Evolutionary conservation across 1,140 invertebrate species (phyloP), one percentile per base, ranked within the genome.

Genomic region (Bacillus rossius): DNA sequence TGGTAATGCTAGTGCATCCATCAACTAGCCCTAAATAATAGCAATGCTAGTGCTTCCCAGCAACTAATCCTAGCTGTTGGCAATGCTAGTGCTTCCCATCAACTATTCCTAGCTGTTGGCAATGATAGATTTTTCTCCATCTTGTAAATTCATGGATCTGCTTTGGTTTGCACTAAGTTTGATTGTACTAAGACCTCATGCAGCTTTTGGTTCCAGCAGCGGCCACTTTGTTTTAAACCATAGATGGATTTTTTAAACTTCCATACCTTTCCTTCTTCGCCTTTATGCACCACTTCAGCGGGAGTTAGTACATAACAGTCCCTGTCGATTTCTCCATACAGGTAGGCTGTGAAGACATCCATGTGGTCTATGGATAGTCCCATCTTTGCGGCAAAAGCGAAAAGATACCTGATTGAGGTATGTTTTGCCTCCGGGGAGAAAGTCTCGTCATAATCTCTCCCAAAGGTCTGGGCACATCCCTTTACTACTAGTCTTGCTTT

Each of bases 291-390:
- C 62, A 61, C 66, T 34, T 34, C 29, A 7, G 29, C 29, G 10
- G 29, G 29, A 10, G 29, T 4, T 34, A 34, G 29, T 10, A 76
- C 75, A 52, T 69, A 75, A 13, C 75, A 65, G 50, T 68, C 64
- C 62, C 76, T 69, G 3, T 75, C 61, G 38, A 76, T 59, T 3
- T 65, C 51, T 23, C 70, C 71, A 64, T 76, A 68, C 26, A 77
- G 57, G 48, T 74, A 77, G 3, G 72, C 71, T 3, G 68, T 71
- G 55, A 59, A 62, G 5, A 74, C 64, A 62, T 77, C 69, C 42
- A 73, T 61, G 29, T 74, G 69, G 7, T 57, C 51, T 0, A 74
- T 60, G 14, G 67, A 47, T n/a, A 73, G 60, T 51, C 66, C 63
- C 49, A 67, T 55, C 17, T 68, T 47, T 8, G 67, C 69, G 47